These are phyloP conservation scores for Cyrtodaria siliqua DNA, from an alignment of 2,888 invertebrate species.

Conservation along the genomic window DNA sequence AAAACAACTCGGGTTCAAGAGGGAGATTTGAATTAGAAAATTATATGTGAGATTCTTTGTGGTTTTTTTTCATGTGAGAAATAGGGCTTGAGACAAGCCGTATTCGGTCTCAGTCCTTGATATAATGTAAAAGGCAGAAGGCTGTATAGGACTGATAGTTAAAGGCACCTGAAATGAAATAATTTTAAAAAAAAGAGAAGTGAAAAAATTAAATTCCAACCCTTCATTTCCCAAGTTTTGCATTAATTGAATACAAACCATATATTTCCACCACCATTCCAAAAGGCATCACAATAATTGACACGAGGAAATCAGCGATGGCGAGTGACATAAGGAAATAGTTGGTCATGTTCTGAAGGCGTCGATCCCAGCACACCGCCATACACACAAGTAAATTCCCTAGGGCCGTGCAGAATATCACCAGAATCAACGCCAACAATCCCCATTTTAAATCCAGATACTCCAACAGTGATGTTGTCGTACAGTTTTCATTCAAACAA, in stretches of 20 bases:
- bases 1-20: too few relatives aligned
- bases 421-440: slow-evolving; percentile 89
- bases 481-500: slow-evolving; percentile 3
- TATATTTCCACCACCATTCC: slow-evolving; percentile 90
- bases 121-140: too few relatives aligned
- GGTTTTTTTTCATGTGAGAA: too few relatives aligned
- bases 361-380: slow-evolving; percentile 95
- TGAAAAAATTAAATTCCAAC: too few relatives aligned
- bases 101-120: too few relatives aligned
- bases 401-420: slow-evolving; percentile 95
- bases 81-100: too few relatives aligned
- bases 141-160: too few relatives aligned
- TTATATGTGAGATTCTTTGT: too few relatives aligned
- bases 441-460: slow-evolving; percentile 71
- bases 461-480: background rate
- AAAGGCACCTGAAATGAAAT: too few relatives aligned
- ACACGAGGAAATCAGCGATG: slow-evolving; percentile 97
- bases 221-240: too few relatives aligned
- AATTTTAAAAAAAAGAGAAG: too few relatives aligned
- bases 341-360: slow-evolving; percentile 97
- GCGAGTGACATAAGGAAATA: slow-evolving; percentile 98
- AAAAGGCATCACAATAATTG: slow-evolving; percentile 97
- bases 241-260: slow-evolving; percentile 75
- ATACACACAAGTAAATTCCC: slow-evolving; percentile 97
- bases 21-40: too few relatives aligned